Base-by-base conservation (phyloP, 2,888 invertebrate genomes). In the Tachina fera region DNA sequence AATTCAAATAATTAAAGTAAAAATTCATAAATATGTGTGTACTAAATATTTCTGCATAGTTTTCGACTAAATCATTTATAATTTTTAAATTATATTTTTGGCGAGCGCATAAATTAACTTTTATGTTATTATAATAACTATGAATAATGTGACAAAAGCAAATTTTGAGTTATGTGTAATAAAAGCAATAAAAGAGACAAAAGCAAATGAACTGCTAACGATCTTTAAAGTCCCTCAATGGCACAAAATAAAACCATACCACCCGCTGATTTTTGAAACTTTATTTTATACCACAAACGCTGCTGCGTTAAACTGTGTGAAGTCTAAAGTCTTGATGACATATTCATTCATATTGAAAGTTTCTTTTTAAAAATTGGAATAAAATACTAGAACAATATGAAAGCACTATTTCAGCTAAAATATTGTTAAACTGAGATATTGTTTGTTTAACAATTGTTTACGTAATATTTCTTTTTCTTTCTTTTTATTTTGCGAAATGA, bases 141-240 rank as follows among this genome's bases (percentile, higher is more conserved):
- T 68, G 9, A 76, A 63, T 61, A 70, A 22, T 76, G 70, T 76
- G 75, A 82, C 71, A 78, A 75, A n/a, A 16, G 75, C 60, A 22
- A 67, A 74, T 72, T 67, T 43, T 83, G 77, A 83, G 60, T 83
- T 83, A 83, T 74, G 41, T 45, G 16, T 31, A 10, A 8, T 22
- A 47, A 60, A 71, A 67, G 47, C 45, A 56, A 43, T 56, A 43
- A 22, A 19, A 56, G 14, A 43, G 9, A 41, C 16, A 68, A 77
- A 19, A 49, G 14, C 19, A 53, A 31, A 45, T 53, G 9, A 45
- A 41, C 16, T 22, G 10, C 39, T 47, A 67, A 31, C n/a, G 16
- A 56, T 22, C 9, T 31, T 31, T 31, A 31, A 31, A 31, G 6
- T 2, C 6, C 31, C 6, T 31, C 31, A 31, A 31, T 31, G 31